Evolutionary conservation across 2,888 invertebrate genomes (phyloP), one percentile per base, ranked within the genome.

Genomic region (Prostheceraeus crozeri): DNA sequence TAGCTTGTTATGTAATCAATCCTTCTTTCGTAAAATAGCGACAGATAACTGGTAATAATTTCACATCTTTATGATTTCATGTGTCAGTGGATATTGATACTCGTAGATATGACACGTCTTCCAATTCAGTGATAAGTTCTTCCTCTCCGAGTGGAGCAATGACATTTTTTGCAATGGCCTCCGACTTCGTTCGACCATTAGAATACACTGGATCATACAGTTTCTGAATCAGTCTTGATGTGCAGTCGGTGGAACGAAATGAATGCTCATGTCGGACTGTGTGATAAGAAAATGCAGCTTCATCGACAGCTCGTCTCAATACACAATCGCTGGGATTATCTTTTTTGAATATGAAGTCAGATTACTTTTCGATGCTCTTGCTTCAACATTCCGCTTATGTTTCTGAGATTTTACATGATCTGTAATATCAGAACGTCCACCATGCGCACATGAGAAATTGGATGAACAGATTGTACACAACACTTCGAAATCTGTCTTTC

Each of bases 271-370:
- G 57, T 27, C 28, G 27, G 19, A 57, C 21, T 14, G 57, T 19
- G 57, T 57, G 57, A 57, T 19, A 57, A 55, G 54, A 28, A 10
- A 57, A 40, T n/a, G n/a, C n/a, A n/a, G n/a, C n/a, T n/a, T n/a
- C n/a, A n/a, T n/a, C n/a, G n/a, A n/a, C n/a, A n/a, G n/a, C n/a
- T n/a, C n/a, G n/a, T n/a, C n/a, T n/a, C n/a, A n/a, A n/a, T n/a
- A n/a, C n/a, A n/a, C n/a, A n/a, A n/a, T n/a, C n/a, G n/a, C n/a
- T n/a, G n/a, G n/a, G n/a, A n/a, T n/a, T n/a, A n/a, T n/a, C n/a
- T n/a, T n/a, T n/a, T n/a, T n/a, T n/a, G n/a, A n/a, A n/a, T n/a
- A n/a, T n/a, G n/a, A n/a, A n/a, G n/a, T n/a, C n/a, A n/a, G n/a
- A n/a, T n/a, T n/a, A n/a, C n/a, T n/a, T n/a, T n/a, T n/a, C n/a